Conservation (phyloP, 2,888 invertebrate genomes). For the Micoletzkya japonica region DNA sequence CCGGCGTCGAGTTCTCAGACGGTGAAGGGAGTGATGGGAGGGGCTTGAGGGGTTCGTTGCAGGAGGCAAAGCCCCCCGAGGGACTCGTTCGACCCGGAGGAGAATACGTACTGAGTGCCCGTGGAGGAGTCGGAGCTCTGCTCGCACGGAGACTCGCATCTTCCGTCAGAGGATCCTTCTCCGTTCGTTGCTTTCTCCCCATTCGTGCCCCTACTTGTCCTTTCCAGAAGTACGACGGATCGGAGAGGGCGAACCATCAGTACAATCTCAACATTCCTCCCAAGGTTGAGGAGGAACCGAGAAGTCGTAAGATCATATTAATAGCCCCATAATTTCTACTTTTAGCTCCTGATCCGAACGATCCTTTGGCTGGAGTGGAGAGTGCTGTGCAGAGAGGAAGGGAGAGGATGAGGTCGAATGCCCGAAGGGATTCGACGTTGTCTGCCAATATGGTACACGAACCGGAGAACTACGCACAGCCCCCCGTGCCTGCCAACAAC, state of each 20-base stretch:
- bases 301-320: not conserved
- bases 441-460: too few species aligned
- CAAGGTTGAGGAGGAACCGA: not conserved
- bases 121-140: constrained; percentile 7
- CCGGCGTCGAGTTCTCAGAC: too few species aligned
- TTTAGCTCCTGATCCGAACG: too few species aligned
- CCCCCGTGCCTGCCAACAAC: too few species aligned
- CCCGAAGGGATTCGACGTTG: constrained; percentile 2
- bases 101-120: not conserved
- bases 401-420: constrained; percentile 6
- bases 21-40: too few species aligned
- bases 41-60: too few species aligned
- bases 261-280: constrained; percentile 17
- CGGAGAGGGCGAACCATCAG: constrained; percentile 10
- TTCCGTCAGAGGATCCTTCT: constrained; percentile 21
- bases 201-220: not conserved
- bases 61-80: constrained; percentile 22
- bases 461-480: too few species aligned
- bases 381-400: not conserved
- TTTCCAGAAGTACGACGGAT: constrained; percentile 25
- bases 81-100: constrained; percentile 10
- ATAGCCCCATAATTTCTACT: too few species aligned
- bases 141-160: constrained; percentile 14
- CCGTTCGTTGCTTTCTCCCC: not conserved
- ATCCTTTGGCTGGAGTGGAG: too few species aligned